A percentile compares a stretch with the other conserved stretches of the same genome.
These are phyloP conservation scores for Lates calcarifer DNA, from an alignment of 2,113 vertebrate species.

Conservation along the genomic window DNA sequence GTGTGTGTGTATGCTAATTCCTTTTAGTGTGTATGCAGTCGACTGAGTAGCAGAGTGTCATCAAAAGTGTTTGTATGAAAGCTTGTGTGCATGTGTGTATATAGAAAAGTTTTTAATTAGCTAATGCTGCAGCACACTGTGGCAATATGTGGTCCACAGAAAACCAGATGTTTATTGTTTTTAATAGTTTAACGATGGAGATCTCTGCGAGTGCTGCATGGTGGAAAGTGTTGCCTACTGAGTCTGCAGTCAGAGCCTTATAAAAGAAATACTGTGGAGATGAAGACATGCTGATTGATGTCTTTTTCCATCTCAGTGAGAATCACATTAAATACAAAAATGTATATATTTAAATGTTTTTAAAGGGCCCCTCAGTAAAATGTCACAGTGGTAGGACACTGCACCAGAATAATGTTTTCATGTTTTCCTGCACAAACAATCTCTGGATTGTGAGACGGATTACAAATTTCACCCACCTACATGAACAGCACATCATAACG, in stretches of 20 bases:
- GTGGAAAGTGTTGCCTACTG: slow-evolving; percentile 49
- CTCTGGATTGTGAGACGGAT: no score
- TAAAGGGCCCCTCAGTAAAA: slow-evolving; percentile 9
- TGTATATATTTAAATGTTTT: neutral
- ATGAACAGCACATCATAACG: neutral
- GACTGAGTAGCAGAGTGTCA: slow-evolving; percentile 31
- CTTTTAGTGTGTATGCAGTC: slow-evolving; percentile 39
- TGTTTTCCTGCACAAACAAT: neutral
- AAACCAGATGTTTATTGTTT: slow-evolving; percentile 79
- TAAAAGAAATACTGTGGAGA: no score
- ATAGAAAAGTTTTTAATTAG: slow-evolving; percentile 76
- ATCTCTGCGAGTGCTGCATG: slow-evolving; percentile 53
- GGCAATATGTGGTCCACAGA: slow-evolving; percentile 70
- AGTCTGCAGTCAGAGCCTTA: slow-evolving; percentile 43
- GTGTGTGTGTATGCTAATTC: slow-evolving; percentile 8
- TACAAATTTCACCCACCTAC: no score
- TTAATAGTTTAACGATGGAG: slow-evolving; percentile 66
- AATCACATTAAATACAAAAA: slow-evolving; percentile 8
- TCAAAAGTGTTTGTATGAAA: slow-evolving; percentile 49
- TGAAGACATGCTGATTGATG: no score
- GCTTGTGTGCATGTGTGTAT: slow-evolving; percentile 25
- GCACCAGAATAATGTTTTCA: neutral
- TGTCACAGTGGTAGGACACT: neutral
- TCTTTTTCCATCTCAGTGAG: slow-evolving; percentile 28
- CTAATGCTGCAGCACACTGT: slow-evolving; percentile 71